Evolutionary conservation across 2,888 invertebrate species (phyloP), one percentile per base, ranked within the genome.

Genomic region (Napeogenes inachia): DNA sequence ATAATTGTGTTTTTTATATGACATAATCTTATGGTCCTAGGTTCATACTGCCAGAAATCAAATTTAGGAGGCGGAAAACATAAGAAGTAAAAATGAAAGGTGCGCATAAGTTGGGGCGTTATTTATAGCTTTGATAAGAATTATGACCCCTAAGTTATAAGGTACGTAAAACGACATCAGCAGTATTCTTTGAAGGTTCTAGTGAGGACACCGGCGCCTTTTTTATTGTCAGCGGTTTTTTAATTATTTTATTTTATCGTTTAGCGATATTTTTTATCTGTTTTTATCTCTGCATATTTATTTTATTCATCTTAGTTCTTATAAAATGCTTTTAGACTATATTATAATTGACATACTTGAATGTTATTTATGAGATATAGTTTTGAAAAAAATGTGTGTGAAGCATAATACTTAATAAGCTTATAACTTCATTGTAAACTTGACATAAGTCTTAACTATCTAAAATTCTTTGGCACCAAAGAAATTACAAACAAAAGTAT

Each of bases 81-180:
- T 12, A 30, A 30, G 50, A 4, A 30, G 30, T 42, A 10, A 50
- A 50, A 30, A 50, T 30, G 30, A 50, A 50, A 50, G 50, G 60
- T 42, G 42, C 38, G 42, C 60, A 47, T 38, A 53, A 60, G 47
- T 42, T 60, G 42, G 30, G 60, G 56, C 5, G 56, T 60, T 50
- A 60, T 56, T 60, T 60, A 60, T 60, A 21, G 60, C 50, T 8
- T 21, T 42, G 56, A 60, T 60, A 60, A 54, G 54, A 59, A 60
- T 56, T 60, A 60, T 42, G 50, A 42, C 13, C 56, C 30, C 47
- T 56, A 47, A 50, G 56, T 56, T 50, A 30, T 10, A 12, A 50
- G 30, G 30, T 50, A 4, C 8, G 50, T 50, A 30, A 30, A 50
- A 30, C 4, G 30, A 50, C 30, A 50, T 50, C 50, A 50, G 50